These are phyloP conservation scores for Mesorhabditis spiculigera DNA, from an alignment of 2,888 invertebrate genomes.

Conservation along the genomic window DNA sequence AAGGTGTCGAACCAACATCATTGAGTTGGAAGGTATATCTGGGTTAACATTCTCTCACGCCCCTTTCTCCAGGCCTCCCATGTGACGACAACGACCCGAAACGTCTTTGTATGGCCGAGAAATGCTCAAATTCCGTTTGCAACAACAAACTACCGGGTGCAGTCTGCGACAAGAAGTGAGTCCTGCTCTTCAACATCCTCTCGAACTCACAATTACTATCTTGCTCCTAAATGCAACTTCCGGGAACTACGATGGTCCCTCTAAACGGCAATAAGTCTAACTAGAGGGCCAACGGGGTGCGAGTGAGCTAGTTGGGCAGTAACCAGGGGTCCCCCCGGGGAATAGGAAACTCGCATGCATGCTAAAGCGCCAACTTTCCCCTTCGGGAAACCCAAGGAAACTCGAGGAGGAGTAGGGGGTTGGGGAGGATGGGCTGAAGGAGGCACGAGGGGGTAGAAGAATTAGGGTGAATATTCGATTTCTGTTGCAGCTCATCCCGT, in stretches of 20 bases:
- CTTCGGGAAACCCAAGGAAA: not conserved
- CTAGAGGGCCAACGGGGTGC: too few relatives aligned
- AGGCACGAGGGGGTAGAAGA: too few relatives aligned
- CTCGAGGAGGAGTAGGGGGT: too few relatives aligned
- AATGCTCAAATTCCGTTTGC: constrained; percentile 57
- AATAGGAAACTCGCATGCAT: not conserved
- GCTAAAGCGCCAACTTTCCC: not conserved
- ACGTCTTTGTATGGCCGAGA: constrained; percentile 52
- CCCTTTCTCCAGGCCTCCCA: constrained; percentile 35
- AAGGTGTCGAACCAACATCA: constrained; percentile 52
- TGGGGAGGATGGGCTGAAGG: too few relatives aligned
- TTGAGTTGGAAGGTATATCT: constrained; percentile 43
- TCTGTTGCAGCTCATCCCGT: too few relatives aligned
- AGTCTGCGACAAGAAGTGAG: constrained; percentile 55
- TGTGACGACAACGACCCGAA: constrained; percentile 57
- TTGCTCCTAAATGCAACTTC: too few relatives aligned
- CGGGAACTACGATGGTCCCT: too few relatives aligned
- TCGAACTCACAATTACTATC: too few relatives aligned
- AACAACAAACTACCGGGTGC: constrained; percentile 53
- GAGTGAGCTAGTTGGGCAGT: not conserved
- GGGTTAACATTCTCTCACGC: not conserved
- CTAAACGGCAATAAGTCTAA: too few relatives aligned
- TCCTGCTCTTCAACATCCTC: not conserved
- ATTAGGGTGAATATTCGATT: too few relatives aligned
- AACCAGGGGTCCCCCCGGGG: not conserved